Conservation (phyloP, 2,888 invertebrate genomes). For the Mythimna pallens region DNA sequence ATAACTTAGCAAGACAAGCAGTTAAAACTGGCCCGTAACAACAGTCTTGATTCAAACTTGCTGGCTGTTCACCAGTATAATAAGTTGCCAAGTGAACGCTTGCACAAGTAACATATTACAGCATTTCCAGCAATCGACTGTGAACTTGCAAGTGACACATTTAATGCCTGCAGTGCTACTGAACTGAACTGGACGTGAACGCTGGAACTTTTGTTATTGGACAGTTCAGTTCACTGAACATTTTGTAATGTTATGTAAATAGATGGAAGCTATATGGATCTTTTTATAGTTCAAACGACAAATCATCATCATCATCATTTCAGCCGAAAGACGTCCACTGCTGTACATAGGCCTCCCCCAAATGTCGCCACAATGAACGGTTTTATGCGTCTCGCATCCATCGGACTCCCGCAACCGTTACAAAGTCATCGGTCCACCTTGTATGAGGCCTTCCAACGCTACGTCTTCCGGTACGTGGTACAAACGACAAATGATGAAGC, state of each 20-base stretch:
- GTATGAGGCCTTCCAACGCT: too few relatives aligned
- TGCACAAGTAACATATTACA: conserved; percentile 50
- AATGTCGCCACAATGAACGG: too few relatives aligned
- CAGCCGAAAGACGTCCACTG: too few relatives aligned
- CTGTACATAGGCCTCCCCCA: too few relatives aligned
- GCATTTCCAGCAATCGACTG: conserved; percentile 40
- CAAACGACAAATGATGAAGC: not conserved
- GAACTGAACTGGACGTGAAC: conserved; percentile 18
- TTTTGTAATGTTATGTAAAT: conserved; percentile 16
- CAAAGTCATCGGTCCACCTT: too few relatives aligned
- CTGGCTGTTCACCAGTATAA: conserved; percentile 41
- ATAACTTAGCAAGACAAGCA: conserved; percentile 32
- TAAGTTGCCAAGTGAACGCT: conserved; percentile 38
- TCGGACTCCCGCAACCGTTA: too few relatives aligned
- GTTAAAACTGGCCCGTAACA: conserved; percentile 29
- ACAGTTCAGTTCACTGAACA: conserved; percentile 5
- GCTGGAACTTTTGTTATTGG: conserved; percentile 27
- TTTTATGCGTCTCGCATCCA: too few relatives aligned
- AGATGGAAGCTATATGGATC: not conserved
- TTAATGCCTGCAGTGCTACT: conserved; percentile 37
- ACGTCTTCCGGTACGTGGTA: too few relatives aligned
- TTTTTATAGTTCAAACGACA: not conserved
- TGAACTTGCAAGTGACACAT: conserved; percentile 53
- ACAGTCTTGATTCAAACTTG: conserved; percentile 39
- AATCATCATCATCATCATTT: too few relatives aligned